Conservation (phyloP, 2,888 invertebrate species). For the Blera fallax region DNA sequence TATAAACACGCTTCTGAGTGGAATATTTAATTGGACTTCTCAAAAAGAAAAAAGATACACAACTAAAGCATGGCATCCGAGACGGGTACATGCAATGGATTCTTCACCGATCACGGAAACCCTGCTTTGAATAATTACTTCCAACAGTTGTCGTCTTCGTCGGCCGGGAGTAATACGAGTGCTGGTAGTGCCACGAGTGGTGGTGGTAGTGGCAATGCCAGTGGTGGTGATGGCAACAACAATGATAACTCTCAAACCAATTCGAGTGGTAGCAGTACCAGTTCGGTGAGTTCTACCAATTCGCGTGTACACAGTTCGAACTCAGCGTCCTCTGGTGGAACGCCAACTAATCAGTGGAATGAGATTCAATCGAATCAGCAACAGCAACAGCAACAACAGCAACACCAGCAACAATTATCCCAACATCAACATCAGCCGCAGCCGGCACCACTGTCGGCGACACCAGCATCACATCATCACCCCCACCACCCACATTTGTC, state of each 20-base stretch:
- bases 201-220: constrained; percentile 64
- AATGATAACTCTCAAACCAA: constrained; percentile 59
- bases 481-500: constrained; percentile 75
- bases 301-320: constrained; percentile 51
- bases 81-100: constrained; percentile 77
- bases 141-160: constrained; percentile 76
- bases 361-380: constrained; percentile 66
- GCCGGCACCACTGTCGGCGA: constrained; percentile 74
- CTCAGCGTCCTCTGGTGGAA: constrained; percentile 34
- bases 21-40: constrained; percentile 15
- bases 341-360: constrained; percentile 61
- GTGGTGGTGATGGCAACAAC: constrained; percentile 49
- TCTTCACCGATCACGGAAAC: constrained; percentile 79
- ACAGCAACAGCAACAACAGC: constrained; percentile 71
- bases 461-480: constrained; percentile 69
- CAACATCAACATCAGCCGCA: constrained; percentile 76
- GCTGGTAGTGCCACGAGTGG: constrained; percentile 56
- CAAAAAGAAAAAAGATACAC: constrained; percentile 52
- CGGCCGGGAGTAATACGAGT: constrained; percentile 68
- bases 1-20: not conserved
- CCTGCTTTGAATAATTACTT: constrained; percentile 77
- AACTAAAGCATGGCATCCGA: constrained; percentile 73
- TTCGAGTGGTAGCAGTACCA: constrained; percentile 61
- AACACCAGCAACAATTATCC: constrained; percentile 75
- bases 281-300: constrained; percentile 59